Evolutionary conservation across 2,888 invertebrate genomes (phyloP), one percentile per base, ranked within the genome.

Genomic region (Acronicta leporina): DNA sequence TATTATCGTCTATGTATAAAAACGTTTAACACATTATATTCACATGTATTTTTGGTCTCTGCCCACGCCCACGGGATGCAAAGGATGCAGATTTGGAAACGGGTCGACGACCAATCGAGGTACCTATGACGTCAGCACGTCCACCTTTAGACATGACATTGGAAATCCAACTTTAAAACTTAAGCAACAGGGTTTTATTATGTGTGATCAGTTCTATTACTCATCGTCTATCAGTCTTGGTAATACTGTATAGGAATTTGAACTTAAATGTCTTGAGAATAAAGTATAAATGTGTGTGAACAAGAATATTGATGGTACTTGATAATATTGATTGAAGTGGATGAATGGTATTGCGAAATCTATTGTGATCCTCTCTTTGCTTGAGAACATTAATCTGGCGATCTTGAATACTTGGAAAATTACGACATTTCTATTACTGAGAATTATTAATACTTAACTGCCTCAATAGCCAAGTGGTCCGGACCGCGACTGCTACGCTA

Each of bases 81-180:
- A 69, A 73, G 64, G 67, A 74, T 77, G 74, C 77, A 68, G 33
- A 71, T 77, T 77, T 60, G 64, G 65, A 63, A 63, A 50, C 70
- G 52, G 79, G 77, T 75, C 81, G 64, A 71, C 49, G 77, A 57
- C 75, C 80, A 74, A 73, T 73, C 74, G 63, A 79, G 68, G 68
- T 65, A 41, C 27, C 30, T 14, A 48, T 79, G 75, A 73, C 73
- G 79, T 73, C 68, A 73, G 52, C 61, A 38, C 15, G 15, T 25
- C 40, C 33, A 45, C 47, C 30, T 55, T 67, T 49, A 38, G 27
- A 7, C n/a, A 5, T 8, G 38, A 15, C 20, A 47, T 25, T 55
- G 42, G 27, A 59, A 46, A 57, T 63, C 33, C 20, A 38, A 64
- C 60, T 46, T 58, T 72, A 51, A 41, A 35, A 7, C 38, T 13